Evolutionary conservation across 2,888 invertebrate genomes (phyloP).

Genomic region (Ophion costatus): DNA sequence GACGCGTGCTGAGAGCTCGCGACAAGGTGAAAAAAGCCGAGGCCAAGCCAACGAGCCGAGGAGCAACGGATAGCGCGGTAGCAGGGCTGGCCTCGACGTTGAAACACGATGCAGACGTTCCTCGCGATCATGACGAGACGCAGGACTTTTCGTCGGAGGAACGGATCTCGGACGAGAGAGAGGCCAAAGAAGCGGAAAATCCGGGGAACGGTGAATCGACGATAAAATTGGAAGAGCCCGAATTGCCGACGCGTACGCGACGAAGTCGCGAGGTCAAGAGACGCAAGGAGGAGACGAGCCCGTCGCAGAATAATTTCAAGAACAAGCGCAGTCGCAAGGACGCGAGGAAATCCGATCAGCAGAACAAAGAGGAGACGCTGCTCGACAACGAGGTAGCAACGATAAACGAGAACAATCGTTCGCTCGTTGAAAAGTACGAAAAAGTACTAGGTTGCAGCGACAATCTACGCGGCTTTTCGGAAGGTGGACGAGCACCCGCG

Average conservation of each 20-base stretch:
- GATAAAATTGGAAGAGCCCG: slow-evolving; percentile 75
- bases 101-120: slow-evolving; percentile 64
- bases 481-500: slow-evolving; percentile 68
- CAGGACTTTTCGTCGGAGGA: slow-evolving; percentile 59
- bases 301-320: slow-evolving; percentile 63
- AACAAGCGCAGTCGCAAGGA: slow-evolving; percentile 73
- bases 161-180: slow-evolving; percentile 43
- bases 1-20: slow-evolving; percentile 76
- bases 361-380: slow-evolving; percentile 80
- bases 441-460: slow-evolving; percentile 69
- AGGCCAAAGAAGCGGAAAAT: slow-evolving; percentile 76
- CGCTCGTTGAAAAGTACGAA: slow-evolving; percentile 71
- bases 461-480: slow-evolving; percentile 78
- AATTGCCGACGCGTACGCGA: slow-evolving; percentile 74
- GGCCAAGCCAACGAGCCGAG: slow-evolving; percentile 55
- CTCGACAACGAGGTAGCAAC: slow-evolving; percentile 81
- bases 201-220: slow-evolving; percentile 82
- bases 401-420: slow-evolving; percentile 80
- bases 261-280: slow-evolving; percentile 78
- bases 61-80: slow-evolving; percentile 61
- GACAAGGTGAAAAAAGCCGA: slow-evolving; percentile 76
- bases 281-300: slow-evolving; percentile 73
- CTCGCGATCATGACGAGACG: slow-evolving; percentile 43
- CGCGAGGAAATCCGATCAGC: slow-evolving; percentile 74
- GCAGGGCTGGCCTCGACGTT: slow-evolving; percentile 29